Evolutionary conservation across 2,888 invertebrate species (phyloP).

Genomic region (Ceriagrion tenellum): DNA sequence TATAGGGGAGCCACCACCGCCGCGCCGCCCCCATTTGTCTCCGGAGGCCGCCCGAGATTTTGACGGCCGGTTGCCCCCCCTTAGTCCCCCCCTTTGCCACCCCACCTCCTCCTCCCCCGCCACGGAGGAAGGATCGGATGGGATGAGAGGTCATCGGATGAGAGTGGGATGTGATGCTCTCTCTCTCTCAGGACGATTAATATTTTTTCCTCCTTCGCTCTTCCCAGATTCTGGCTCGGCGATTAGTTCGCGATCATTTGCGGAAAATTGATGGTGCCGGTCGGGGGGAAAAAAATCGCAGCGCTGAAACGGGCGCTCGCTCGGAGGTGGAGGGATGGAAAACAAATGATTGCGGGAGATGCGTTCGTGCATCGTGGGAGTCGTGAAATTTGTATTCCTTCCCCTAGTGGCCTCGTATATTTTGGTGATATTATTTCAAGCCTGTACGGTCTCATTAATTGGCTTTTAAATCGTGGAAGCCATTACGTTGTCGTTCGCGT

Average conservation of each 20-base stretch:
- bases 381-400: not conserved
- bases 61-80: not conserved
- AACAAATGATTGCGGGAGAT: not conserved
- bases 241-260: constrained; percentile 10
- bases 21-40: not conserved
- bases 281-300: not conserved
- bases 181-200: not conserved
- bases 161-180: not conserved
- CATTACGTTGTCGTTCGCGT: not conserved
- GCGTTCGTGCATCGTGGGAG: not conserved
- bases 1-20: not conserved
- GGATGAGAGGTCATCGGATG: not conserved
- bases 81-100: too few species aligned
- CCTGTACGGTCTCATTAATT: not conserved
- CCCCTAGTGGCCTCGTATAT: not conserved
- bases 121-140: not conserved
- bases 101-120: too few species aligned
- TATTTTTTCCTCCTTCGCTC: not conserved
- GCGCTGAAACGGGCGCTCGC: not conserved
- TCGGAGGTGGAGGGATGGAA: not conserved
- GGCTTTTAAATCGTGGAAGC: not conserved
- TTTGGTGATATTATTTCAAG: not conserved
- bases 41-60: not conserved
- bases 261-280: not conserved
- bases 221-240: not conserved